phyloP scores from a whole-genome alignment of 2,113 vertebrate species.

The Narcine bancroftii region DNA sequence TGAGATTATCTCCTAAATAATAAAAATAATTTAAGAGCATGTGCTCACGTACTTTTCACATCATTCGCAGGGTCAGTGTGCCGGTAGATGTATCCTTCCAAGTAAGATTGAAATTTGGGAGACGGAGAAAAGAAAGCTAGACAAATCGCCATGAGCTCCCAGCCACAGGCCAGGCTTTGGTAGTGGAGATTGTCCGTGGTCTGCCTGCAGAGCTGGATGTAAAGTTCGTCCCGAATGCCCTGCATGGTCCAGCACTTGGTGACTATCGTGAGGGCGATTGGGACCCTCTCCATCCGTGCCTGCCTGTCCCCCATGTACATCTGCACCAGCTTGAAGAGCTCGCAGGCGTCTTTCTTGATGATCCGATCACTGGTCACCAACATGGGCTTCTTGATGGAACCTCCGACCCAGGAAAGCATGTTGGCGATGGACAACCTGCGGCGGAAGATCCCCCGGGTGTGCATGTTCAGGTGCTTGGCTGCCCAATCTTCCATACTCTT shows the following conservation, averaged over 20 bases:
- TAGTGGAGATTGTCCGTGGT: conserved; percentile 74
- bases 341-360: conserved; percentile 77
- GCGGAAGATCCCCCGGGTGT: conserved; percentile 80
- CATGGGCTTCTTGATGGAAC: conserved; percentile 85
- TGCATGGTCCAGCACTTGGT: conserved; percentile 83
- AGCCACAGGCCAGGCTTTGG: conserved; percentile 68
- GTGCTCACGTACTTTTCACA: conserved; percentile 70
- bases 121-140: conserved; percentile 82
- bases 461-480: conserved; percentile 84
- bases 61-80: conserved; percentile 70
- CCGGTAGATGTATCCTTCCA: conserved; percentile 84
- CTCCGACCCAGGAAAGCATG: conserved; percentile 80
- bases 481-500: conserved; percentile 82
- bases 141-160: conserved; percentile 83
- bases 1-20: not conserved
- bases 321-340: conserved; percentile 84
- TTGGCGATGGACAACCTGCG: conserved; percentile 78
- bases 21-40: conserved; percentile 38
- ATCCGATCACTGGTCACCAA: conserved; percentile 74
- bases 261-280: conserved; percentile 65
- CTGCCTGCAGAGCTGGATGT: conserved; percentile 77
- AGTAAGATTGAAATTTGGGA: conserved; percentile 79
- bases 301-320: conserved; percentile 85
- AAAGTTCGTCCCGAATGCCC: conserved; percentile 76
- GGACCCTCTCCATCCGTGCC: conserved; percentile 69